A percentile compares a stretch with the other conserved stretches of the same genome.
phyloP scores from a whole-genome alignment of 2,113 vertebrate species.

The Gallinago paraguaiae region DNA sequence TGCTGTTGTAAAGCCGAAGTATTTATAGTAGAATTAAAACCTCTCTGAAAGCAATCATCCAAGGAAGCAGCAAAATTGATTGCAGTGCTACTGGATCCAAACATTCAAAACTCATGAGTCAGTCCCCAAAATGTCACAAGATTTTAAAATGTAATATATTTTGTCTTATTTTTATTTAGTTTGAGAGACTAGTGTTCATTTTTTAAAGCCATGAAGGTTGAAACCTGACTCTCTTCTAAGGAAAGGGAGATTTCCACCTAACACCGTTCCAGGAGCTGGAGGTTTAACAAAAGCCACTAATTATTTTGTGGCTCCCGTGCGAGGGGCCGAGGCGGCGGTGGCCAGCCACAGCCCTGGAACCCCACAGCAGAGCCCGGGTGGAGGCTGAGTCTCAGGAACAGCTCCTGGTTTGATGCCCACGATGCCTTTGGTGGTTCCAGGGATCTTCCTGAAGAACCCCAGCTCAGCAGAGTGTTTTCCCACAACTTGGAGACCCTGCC shows the following conservation, averaged over 20 bases:
- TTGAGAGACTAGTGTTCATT: fast-evolving
- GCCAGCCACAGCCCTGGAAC: background rate
- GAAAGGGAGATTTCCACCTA: background rate
- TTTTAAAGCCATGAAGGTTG: background rate
- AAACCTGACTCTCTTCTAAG: background rate
- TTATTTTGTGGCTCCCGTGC: background rate
- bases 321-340: fast-evolving
- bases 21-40: slow-evolving; percentile 49
- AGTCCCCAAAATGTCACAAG: background rate
- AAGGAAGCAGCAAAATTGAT: background rate
- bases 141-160: background rate
- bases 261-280: background rate
- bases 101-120: background rate
- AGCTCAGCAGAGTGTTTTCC: background rate
- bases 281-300: background rate
- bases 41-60: slow-evolving; percentile 44
- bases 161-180: background rate
- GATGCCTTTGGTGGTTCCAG: background rate
- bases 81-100: background rate
- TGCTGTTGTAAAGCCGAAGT: background rate
- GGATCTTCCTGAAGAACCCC: fast-evolving
- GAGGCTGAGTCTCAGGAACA: background rate
- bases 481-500: background rate
- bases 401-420: background rate
- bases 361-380: fast-evolving